phyloP scores from a whole-genome alignment of 2,888 invertebrate species.

The Invenusta paracnida region DNA sequence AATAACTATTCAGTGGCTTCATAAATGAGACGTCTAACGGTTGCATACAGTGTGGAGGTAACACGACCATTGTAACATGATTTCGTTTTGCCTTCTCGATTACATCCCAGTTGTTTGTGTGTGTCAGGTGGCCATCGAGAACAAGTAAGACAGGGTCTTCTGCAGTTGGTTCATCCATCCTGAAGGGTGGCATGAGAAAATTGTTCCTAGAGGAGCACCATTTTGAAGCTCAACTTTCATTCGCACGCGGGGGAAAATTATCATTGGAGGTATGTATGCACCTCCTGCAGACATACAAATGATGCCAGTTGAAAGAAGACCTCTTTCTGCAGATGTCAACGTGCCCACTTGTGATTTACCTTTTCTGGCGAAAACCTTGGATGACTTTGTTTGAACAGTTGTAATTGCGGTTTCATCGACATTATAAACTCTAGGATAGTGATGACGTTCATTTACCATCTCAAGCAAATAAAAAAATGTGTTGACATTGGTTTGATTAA shows the following conservation, averaged over 20 bases:
- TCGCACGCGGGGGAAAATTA: background rate
- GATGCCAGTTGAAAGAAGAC: background rate
- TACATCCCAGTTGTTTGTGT: background rate
- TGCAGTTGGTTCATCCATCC: constrained; percentile 6
- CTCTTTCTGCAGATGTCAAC: background rate
- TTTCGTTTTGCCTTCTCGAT: background rate
- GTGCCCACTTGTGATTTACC: constrained; percentile 18
- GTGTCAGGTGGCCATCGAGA: constrained; percentile 8
- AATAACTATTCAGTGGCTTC: constrained; percentile 15
- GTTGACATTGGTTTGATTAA: background rate
- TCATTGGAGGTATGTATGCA: background rate
- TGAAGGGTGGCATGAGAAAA: constrained; percentile 10
- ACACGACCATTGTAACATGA: background rate
- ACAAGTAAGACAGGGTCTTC: background rate
- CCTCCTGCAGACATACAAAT: constrained; percentile 17
- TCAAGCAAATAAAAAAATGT: constrained; percentile 10
- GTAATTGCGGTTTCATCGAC: constrained; percentile 9
- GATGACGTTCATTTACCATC: background rate
- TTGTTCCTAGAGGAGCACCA: constrained; percentile 11
- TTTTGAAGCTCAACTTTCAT: background rate
- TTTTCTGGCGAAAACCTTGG: background rate
- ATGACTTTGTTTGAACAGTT: background rate
- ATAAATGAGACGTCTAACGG: constrained; percentile 7
- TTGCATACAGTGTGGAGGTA: constrained; percentile 16
- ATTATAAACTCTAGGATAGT: background rate